Conservation (phyloP, 1,140 invertebrate genomes). For the Drosophila ambigua region DNA sequence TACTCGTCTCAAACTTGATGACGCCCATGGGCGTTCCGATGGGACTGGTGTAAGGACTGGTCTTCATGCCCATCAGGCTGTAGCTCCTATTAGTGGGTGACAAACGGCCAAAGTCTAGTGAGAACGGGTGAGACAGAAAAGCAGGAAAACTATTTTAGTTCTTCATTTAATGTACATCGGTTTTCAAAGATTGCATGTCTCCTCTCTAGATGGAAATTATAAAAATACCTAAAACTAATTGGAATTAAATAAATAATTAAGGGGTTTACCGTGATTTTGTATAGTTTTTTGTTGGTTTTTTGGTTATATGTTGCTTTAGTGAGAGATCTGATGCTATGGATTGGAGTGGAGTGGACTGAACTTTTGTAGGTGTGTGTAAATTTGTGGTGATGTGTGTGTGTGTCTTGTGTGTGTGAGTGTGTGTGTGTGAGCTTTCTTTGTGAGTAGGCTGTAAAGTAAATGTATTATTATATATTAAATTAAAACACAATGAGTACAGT, state of each 20-base stretch:
- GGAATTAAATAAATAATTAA: slow-evolving; percentile 50
- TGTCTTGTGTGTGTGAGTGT: slow-evolving; percentile 16
- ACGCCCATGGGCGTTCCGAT: slow-evolving; percentile 58
- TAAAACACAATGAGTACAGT: slow-evolving; percentile 55
- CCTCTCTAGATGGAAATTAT: slow-evolving; percentile 46
- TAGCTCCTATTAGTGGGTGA: slow-evolving; percentile 41
- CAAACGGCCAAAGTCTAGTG: slow-evolving; percentile 43
- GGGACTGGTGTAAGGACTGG: slow-evolving; percentile 73
- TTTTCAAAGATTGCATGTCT: slow-evolving; percentile 6
- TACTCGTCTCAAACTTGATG: slow-evolving; percentile 69
- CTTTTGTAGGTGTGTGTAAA: slow-evolving; percentile 19
- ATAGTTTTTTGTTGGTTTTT: slow-evolving; percentile 35
- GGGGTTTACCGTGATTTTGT: slow-evolving; percentile 66
- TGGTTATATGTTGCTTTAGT: slow-evolving; percentile 60
- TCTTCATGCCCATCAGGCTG: slow-evolving; percentile 57
- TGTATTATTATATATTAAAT: slow-evolving; percentile 58
- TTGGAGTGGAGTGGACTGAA: slow-evolving; percentile 31
- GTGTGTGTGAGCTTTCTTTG: slow-evolving; percentile 33
- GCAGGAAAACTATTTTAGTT: slow-evolving; percentile 45
- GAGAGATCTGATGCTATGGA: slow-evolving; percentile 43
- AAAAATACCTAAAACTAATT: slow-evolving; percentile 60
- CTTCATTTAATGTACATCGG: neutral
- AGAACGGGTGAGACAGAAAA: slow-evolving; percentile 44
- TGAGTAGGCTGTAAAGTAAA: slow-evolving; percentile 65
- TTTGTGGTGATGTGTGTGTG: slow-evolving; percentile 20